Evolutionary conservation across 35 echinoderm and acorn worm genomes (phyloP), one percentile per base, ranked within the genome.

Genomic region (Diadema setosum): DNA sequence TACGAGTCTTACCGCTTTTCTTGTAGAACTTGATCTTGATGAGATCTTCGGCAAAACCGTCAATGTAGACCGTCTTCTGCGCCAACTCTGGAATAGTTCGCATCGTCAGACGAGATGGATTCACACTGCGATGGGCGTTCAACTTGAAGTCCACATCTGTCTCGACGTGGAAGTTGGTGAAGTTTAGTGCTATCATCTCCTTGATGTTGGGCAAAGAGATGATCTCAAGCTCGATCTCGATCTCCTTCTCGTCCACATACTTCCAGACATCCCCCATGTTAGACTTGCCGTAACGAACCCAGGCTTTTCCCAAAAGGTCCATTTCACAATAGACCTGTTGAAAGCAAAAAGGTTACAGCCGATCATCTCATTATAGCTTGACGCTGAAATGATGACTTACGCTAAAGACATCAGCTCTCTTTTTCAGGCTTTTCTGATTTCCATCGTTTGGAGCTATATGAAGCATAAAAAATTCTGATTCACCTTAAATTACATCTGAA

Each of bases 311-410:
- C 0, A 45, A 75, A 31, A 46, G 11, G 39, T 50, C 26, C 85
- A 87, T 87, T 26, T 87, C 85, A 49, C 85, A 87, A 39, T 75
- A 87, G 4, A 87, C 85, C 85, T 87, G 83, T 5, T 42, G n/a
- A n/a, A n/a, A n/a, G n/a, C n/a, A n/a, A n/a, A n/a, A n/a, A n/a
- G n/a, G n/a, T n/a, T n/a, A n/a, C n/a, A n/a, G n/a, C n/a, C n/a
- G n/a, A n/a, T n/a, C n/a, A n/a, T n/a, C n/a, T n/a, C n/a, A n/a
- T n/a, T n/a, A n/a, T n/a, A n/a, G n/a, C n/a, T n/a, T n/a, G n/a
- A n/a, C n/a, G n/a, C n/a, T n/a, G n/a, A n/a, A n/a, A n/a, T n/a
- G n/a, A n/a, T n/a, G n/a, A n/a, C n/a, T n/a, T n/a, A n/a, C n/a
- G n/a, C n/a, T n/a, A n/a, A n/a, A n/a, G n/a, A n/a, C n/a, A n/a